phyloP scores from a whole-genome alignment of 1,140 invertebrate species.

The Pantala flavescens region DNA sequence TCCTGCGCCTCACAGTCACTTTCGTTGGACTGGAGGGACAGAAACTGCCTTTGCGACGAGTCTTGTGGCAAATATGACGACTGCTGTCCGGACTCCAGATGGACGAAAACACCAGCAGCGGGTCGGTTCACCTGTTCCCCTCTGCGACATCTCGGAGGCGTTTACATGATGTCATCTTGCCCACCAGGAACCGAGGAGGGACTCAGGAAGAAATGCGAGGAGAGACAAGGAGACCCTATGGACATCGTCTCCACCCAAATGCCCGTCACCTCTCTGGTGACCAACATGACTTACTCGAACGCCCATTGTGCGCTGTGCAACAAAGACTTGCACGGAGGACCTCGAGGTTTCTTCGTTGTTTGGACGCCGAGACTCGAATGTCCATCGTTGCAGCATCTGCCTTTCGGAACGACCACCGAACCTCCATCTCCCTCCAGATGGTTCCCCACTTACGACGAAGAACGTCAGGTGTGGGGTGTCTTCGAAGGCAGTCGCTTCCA shows the following conservation, averaged over 20 bases:
- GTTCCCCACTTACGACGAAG: not conserved
- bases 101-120: not conserved
- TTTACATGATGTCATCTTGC: slow-evolving; percentile 39
- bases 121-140: slow-evolving; percentile 33
- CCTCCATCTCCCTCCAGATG: not conserved
- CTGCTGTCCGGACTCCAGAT: not conserved
- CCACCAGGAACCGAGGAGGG: slow-evolving; percentile 26
- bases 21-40: not conserved
- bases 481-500: not conserved
- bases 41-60: not conserved
- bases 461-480: not conserved
- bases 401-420: not conserved
- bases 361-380: slow-evolving; percentile 40
- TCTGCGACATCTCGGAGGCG: slow-evolving; percentile 33
- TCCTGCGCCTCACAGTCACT: not conserved
- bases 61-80: not conserved
- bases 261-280: slow-evolving; percentile 35
- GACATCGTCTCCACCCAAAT: slow-evolving; percentile 35
- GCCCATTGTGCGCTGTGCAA: slow-evolving; percentile 46
- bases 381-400: slow-evolving; percentile 24
- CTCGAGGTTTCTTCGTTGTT: slow-evolving; percentile 22
- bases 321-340: slow-evolving; percentile 26
- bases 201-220: slow-evolving; percentile 27
- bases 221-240: slow-evolving; percentile 16
- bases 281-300: slow-evolving; percentile 43